These are phyloP conservation scores for Drosophila athabasca DNA, from an alignment of 1,140 invertebrate genomes.

Conservation along the genomic window DNA sequence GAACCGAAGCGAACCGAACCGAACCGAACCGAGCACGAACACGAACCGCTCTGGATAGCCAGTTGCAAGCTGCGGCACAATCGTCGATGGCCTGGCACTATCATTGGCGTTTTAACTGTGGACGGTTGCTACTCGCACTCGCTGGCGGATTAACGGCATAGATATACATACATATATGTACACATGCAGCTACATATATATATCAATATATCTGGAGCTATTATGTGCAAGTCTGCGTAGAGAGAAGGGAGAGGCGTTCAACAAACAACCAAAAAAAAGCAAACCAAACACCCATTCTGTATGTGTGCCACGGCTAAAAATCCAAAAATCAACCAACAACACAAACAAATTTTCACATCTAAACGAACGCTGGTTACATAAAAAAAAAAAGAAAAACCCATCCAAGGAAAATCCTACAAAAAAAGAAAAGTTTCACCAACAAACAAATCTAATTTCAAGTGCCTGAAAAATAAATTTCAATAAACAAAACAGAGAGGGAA, in stretches of 20 bases:
- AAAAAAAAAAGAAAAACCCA: constrained; percentile 46
- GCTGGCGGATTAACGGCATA: constrained; percentile 78
- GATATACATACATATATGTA: constrained; percentile 53
- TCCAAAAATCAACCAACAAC: constrained; percentile 12
- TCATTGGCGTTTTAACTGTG: constrained; percentile 84
- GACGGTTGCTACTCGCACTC: constrained; percentile 82
- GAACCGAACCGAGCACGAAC: neutral
- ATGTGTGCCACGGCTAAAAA: constrained; percentile 51
- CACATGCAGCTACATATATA: constrained; percentile 49
- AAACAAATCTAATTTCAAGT: constrained; percentile 15
- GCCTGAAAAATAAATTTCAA: constrained; percentile 4
- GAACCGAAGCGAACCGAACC: neutral
- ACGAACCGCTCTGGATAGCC: constrained; percentile 35
- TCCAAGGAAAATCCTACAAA: no score
- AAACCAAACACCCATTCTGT: constrained; percentile 51
- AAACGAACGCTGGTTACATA: constrained; percentile 68
- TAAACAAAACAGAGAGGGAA: constrained; percentile 11
- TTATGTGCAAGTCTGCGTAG: constrained; percentile 65
- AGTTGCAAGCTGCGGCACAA: constrained; percentile 48
- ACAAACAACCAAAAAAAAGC: constrained; percentile 41
- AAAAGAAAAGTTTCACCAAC: no score
- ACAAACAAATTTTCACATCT: constrained; percentile 50
- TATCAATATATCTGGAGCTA: constrained; percentile 48
- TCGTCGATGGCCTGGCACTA: constrained; percentile 61
- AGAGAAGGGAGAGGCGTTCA: constrained; percentile 43